phyloP scores from a whole-genome alignment of 2,888 invertebrate genomes.

The Lycophotia porphyrea region DNA sequence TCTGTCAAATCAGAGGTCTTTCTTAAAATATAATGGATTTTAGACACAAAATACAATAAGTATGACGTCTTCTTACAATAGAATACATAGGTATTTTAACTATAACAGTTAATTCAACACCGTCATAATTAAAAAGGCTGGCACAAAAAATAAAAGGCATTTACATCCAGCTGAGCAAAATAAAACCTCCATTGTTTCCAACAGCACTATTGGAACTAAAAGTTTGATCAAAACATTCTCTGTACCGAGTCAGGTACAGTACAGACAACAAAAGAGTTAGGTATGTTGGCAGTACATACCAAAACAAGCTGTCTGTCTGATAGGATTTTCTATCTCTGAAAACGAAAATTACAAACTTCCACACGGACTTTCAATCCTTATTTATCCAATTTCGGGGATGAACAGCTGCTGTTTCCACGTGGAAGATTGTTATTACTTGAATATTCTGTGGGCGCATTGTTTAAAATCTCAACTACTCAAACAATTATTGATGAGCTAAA shows the following conservation, averaged over 20 bases:
- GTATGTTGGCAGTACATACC: too few species aligned
- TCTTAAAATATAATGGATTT: not conserved
- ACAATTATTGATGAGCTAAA: not conserved
- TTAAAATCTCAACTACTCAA: not conserved
- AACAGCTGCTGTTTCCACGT: constrained; percentile 57
- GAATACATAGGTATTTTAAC: not conserved
- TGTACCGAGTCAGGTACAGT: constrained; percentile 21
- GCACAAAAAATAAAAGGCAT: constrained; percentile 8
- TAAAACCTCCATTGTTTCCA: constrained; percentile 35
- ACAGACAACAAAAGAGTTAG: constrained; percentile 12
- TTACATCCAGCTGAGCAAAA: constrained; percentile 23
- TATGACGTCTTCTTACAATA: not conserved
- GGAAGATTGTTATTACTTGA: not conserved
- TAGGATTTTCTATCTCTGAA: not conserved
- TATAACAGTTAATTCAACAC: not conserved
- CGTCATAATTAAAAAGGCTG: not conserved
- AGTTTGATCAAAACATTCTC: constrained; percentile 37
- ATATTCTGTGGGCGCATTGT: not conserved
- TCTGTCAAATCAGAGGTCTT: not conserved
- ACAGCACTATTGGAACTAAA: constrained; percentile 28
- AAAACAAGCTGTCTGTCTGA: not conserved
- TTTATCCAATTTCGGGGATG: not conserved
- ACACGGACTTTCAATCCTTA: not conserved
- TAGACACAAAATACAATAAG: not conserved
- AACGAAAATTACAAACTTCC: not conserved